phyloP scores from a whole-genome alignment of 2,113 vertebrate genomes.

The Hassar affinis region DNA sequence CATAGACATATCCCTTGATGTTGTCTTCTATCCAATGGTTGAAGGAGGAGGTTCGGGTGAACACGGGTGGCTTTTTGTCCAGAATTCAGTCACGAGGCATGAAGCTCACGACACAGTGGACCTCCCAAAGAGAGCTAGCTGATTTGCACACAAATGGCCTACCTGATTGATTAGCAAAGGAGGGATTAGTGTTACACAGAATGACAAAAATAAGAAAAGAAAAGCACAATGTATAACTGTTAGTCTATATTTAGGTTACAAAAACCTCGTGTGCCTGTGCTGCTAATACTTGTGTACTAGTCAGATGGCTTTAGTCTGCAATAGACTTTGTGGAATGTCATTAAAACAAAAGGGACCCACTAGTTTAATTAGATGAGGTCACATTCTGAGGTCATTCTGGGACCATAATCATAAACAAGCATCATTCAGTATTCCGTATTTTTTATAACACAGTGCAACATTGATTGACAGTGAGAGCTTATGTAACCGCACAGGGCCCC shows the following conservation, averaged over 20 bases:
- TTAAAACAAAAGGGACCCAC: neutral
- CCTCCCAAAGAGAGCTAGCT: conserved; percentile 59
- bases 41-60: conserved; percentile 71
- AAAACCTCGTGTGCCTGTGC: neutral
- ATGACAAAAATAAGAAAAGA: neutral
- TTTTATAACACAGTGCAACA: conserved; percentile 18
- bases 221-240: neutral
- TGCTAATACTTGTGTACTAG: neutral
- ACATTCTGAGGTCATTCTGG: no score
- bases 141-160: conserved; percentile 64
- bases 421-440: neutral
- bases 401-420: neutral
- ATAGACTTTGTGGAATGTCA: neutral
- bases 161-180: conserved; percentile 44
- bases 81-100: conserved; percentile 64
- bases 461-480: conserved; percentile 10
- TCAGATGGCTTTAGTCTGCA: neutral
- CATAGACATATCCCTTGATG: conserved; percentile 66
- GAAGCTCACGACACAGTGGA: conserved; percentile 69
- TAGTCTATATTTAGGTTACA: neutral
- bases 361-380: neutral
- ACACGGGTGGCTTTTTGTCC: conserved; percentile 73
- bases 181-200: neutral
- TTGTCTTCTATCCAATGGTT: conserved; percentile 66
- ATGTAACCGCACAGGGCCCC: conserved; percentile 8